A percentile compares a stretch with the other conserved stretches of the same genome.
Evolutionary conservation across 2,888 invertebrate genomes (phyloP).

Genomic region (Aphrophora alni): DNA sequence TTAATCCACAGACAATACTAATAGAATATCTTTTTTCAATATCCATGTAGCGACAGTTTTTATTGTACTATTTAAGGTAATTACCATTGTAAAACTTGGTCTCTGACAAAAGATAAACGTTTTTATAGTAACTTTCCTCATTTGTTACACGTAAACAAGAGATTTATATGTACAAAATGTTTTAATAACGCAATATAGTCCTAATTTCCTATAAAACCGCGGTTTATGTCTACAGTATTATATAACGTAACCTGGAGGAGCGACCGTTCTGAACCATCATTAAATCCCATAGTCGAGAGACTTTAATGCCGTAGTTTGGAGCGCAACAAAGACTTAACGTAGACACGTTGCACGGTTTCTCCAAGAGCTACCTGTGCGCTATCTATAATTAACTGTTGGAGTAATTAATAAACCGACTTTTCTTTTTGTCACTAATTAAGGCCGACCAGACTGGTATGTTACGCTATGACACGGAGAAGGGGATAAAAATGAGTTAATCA

Average conservation of each 20-base stretch:
- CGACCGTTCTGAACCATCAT: background rate
- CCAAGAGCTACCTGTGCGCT: background rate
- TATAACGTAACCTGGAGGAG: background rate
- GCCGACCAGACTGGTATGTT: background rate
- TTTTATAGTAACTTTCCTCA: too few relatives aligned
- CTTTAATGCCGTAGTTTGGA: background rate
- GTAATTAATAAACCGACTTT: slow-evolving; percentile 2
- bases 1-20: too few relatives aligned
- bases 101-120: too few relatives aligned
- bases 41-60: too few relatives aligned
- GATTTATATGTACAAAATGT: too few relatives aligned
- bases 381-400: background rate
- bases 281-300: background rate
- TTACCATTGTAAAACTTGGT: too few relatives aligned
- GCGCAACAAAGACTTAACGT: background rate
- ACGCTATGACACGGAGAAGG: background rate
- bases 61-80: too few relatives aligned
- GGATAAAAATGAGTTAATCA: background rate
- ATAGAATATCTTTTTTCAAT: too few relatives aligned
- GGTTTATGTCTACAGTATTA: background rate
- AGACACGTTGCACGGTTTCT: background rate
- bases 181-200: background rate
- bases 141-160: too few relatives aligned
- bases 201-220: background rate
- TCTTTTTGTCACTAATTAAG: background rate